Evolutionary conservation across 2,888 invertebrate species (phyloP).

Genomic region (Agrotis clavis): DNA sequence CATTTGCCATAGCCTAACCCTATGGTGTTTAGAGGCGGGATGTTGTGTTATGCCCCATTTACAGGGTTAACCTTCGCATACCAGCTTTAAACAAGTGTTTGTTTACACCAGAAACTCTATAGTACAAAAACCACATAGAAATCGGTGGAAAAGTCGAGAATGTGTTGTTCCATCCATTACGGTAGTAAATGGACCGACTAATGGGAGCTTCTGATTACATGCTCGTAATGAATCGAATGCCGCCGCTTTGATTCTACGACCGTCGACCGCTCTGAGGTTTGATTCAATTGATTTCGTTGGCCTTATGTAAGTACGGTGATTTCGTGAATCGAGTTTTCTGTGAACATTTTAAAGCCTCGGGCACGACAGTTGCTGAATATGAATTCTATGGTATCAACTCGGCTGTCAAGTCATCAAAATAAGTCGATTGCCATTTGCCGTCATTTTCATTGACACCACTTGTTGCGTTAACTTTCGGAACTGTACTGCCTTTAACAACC

Average conservation of each 20-base stretch:
- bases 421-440: too few species aligned
- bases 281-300: constrained; percentile 42
- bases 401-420: too few species aligned
- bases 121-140: constrained; percentile 38
- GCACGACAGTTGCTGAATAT: not conserved
- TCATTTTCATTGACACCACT: too few species aligned
- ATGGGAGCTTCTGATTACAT: constrained; percentile 60
- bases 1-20: not conserved
- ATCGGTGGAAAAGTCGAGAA: constrained; percentile 38
- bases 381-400: too few species aligned
- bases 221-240: constrained; percentile 53
- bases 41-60: not conserved
- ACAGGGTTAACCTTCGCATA: not conserved
- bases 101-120: constrained; percentile 25
- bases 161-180: constrained; percentile 48
- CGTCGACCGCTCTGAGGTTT: constrained; percentile 23
- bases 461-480: too few species aligned
- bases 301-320: constrained; percentile 21
- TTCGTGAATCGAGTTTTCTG: constrained; percentile 13
- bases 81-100: constrained; percentile 12
- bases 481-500: too few species aligned
- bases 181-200: constrained; percentile 55
- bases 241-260: constrained; percentile 29
- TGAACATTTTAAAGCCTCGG: not conserved
- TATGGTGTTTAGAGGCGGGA: not conserved